Base-by-base conservation (phyloP, 2,797 vertebrate species). In the Bradypus variegatus region DNA sequence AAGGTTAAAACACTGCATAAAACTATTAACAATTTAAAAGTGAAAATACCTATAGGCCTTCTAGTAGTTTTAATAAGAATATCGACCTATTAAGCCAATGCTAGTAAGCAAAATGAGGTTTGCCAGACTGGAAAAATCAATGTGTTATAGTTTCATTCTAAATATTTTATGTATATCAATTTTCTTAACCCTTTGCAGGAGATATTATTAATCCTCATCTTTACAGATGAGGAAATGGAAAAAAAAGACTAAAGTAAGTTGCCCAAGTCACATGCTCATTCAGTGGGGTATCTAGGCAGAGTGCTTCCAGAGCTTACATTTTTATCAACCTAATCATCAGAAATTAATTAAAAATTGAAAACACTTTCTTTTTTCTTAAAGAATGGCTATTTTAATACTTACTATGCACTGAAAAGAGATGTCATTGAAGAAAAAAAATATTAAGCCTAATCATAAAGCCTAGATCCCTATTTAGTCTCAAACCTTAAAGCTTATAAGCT, bases 271-370 rank as follows among this genome's bases (percentile, higher is more conserved):
- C 18, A 38, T 23, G 77, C n/a, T 29, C 73, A 29, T 8, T 58
- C 11, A 60, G 33, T 86, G 27, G 45, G 14, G 41, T 60, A 62
- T 67, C 53, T 55, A 31, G 64, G 65, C 53, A 69, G 14, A 58
- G 41, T 67, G 76, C 86, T 31, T 79, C 36, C 36, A 45, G 58
- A 82, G n/a, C 25, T 48, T 64, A 14, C n/a, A 50, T 65, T 75
- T 83, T 90, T 67, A 36, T 33, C 58, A 84, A 85, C 8, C 69
- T 65, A 75, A 8, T 53, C 45, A 83, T 86, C 27, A 91, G 41
- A 92, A 91, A 64, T 69, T 25, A 86, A 80, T 83, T 64, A 73
- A 88, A 94, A 84, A 70, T 92, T 50, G 73, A 87, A 93, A 76
- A 65, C 70, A 64, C 23, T 50, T 62, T 60, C n/a, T 67, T 70